Evolutionary conservation across 2,797 vertebrate species (phyloP), one percentile per base, ranked within the genome.

Genomic region (Gambusia yucatana): DNA sequence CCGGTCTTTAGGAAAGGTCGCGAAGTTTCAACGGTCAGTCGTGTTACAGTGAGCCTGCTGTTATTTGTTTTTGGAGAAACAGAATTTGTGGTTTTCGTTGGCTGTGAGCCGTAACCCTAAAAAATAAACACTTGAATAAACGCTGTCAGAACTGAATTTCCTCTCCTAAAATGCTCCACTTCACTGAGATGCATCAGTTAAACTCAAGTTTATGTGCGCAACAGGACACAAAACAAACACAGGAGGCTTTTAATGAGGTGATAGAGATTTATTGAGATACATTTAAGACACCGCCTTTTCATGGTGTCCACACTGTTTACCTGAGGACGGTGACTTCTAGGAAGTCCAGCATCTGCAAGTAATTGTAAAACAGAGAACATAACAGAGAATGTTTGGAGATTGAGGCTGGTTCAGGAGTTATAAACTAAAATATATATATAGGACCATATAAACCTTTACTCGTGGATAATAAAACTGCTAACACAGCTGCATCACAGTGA

Each of bases 321-420:
- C 93, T 95, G 93, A 94, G 94, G 91, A 94, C 92, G 82, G 86
- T 86, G 91, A 87, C 73, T 89, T 88, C 82, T 47, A 86, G 85
- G 82, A 92, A 86, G 91, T 93, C 90, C 90, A 93, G 88, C 92
- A 92, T 94, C 80, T 82, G 86, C 77, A 73, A 84, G 81, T 80
- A 86, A 91, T 81, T 81, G 70, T 83, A 84, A 78, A 77, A 85
- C 72, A 77, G 89, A 89, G 70, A 79, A 90, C 72, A 78, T 16
- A 86, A 77, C 74, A 67, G 77, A 39, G 25, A 70, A 84, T 10
- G 81, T 5, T 6, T 39, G 73, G 70, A 77, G 46, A 83, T 78
- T 80, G 20, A 73, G 88, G 87, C 86, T 91, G 81, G 83, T 87
- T 83, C 41, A 80, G 61, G 33, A 75, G 67, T 70, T 61, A 44